These are phyloP conservation scores for Cisticola juncidis DNA, from an alignment of 2,113 vertebrate genomes.

Conservation along the genomic window DNA sequence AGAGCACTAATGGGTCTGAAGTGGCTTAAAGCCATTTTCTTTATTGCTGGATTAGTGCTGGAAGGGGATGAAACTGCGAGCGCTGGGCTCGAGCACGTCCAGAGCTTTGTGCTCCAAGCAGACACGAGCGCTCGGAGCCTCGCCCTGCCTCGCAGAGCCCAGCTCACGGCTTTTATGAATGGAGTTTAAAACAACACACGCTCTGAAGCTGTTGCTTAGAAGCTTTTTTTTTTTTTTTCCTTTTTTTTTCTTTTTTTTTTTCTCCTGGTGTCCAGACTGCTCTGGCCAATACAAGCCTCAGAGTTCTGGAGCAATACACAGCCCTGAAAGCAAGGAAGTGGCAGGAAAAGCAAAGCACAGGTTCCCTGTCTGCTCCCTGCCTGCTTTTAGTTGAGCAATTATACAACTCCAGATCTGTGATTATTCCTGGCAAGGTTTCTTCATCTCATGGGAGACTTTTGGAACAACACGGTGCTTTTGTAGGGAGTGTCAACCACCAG, in stretches of 20 bases:
- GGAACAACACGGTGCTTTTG: conserved; percentile 1
- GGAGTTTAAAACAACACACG: conserved; percentile 26
- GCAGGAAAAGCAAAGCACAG: conserved; percentile 36
- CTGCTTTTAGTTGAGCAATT: conserved; percentile 14
- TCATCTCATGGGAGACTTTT: conserved; percentile 50
- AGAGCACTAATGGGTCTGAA: conserved; percentile 2
- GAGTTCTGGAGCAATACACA: accelerated
- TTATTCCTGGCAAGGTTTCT: conserved; percentile 44
- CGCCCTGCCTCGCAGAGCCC: background rate
- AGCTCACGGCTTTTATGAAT: conserved; percentile 51
- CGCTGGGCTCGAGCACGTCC: background rate
- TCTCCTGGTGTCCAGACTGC: background rate
- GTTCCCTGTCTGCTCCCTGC: background rate
- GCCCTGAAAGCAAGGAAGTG: background rate
- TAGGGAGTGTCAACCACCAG: conserved; percentile 46
- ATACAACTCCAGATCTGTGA: background rate
- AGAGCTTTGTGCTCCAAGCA: background rate
- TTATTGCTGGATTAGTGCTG: background rate
- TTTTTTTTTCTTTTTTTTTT: background rate
- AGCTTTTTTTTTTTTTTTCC: background rate
- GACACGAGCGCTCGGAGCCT: background rate
- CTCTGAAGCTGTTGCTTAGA: conserved; percentile 6
- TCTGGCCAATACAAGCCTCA: background rate
- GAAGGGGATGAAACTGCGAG: background rate
- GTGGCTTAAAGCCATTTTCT: conserved; percentile 6